phyloP scores from a whole-genome alignment of 2,888 invertebrate genomes.

The Brachyptera risi region DNA sequence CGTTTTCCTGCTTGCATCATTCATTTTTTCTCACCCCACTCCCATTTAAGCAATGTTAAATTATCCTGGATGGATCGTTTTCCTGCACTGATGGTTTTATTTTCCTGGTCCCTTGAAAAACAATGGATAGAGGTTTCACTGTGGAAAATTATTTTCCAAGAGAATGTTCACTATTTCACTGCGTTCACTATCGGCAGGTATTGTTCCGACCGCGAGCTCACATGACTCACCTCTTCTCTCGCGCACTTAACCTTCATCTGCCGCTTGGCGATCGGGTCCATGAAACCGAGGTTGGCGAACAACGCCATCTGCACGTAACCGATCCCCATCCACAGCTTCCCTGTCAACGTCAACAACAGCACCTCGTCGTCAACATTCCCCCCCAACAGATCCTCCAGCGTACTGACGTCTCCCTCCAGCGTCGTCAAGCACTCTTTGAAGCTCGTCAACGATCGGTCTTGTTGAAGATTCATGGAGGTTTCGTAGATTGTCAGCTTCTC shows the following conservation, averaged over 20 bases:
- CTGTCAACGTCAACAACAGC: slow-evolving; percentile 18
- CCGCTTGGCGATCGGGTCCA: slow-evolving; percentile 82
- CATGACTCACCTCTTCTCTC: slow-evolving; percentile 57
- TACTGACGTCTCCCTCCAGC: not conserved
- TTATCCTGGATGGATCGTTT: too few species aligned
- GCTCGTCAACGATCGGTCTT: not conserved
- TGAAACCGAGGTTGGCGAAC: slow-evolving; percentile 60
- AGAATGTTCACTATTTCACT: too few species aligned
- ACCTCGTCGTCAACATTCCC: not conserved
- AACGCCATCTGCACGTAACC: slow-evolving; percentile 56
- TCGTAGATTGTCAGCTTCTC: not conserved
- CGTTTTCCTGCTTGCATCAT: too few species aligned
- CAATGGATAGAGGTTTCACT: too few species aligned
- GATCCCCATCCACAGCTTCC: slow-evolving; percentile 42
- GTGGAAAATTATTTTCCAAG: too few species aligned
- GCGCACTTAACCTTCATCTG: slow-evolving; percentile 66
- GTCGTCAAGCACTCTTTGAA: not conserved
- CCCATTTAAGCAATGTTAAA: too few species aligned
- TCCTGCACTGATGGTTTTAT: too few species aligned
- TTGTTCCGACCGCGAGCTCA: too few species aligned
- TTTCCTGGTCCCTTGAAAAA: too few species aligned
- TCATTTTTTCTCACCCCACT: too few species aligned
- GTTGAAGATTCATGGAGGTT: too few species aligned
- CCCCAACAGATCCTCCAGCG: not conserved
- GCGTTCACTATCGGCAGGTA: too few species aligned